Percentiles rank a stretch among this genome's conserved stretches.
Evolutionary conservation across 2,797 vertebrate species (phyloP).

Genomic region (Sternarchorhynchus goeldii): DNA sequence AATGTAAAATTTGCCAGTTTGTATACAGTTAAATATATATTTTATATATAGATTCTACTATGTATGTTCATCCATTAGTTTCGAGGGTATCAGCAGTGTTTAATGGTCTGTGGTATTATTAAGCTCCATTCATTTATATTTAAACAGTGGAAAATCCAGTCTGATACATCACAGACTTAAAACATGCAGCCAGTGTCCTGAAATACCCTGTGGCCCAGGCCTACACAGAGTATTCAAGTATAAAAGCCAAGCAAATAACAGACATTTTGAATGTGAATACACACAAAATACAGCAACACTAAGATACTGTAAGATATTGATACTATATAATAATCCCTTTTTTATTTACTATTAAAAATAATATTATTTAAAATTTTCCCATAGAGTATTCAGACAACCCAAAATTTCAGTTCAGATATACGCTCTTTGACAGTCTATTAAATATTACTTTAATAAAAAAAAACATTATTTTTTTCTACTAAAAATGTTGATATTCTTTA

Average conservation of each 20-base stretch:
- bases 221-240: background rate
- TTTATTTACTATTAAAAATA: too few relatives aligned
- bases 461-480: too few relatives aligned
- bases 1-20: background rate
- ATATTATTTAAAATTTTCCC: too few relatives aligned
- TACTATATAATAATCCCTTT: too few relatives aligned
- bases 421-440: too few relatives aligned
- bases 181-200: background rate
- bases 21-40: background rate
- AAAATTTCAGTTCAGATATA: too few relatives aligned
- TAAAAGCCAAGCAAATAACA: background rate
- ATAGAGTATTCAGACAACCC: too few relatives aligned
- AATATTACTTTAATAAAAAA: too few relatives aligned
- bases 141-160: background rate
- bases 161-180: constrained; percentile 1
- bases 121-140: constrained; percentile 18
- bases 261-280: too few relatives aligned
- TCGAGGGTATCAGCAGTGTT: constrained; percentile 2
- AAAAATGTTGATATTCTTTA: too few relatives aligned
- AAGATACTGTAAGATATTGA: too few relatives aligned
- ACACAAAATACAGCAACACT: too few relatives aligned
- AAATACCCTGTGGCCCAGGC: background rate
- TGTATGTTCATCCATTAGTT: background rate
- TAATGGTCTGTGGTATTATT: background rate
- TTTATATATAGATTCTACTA: background rate